Evolutionary conservation across 2,113 vertebrate species (phyloP).

Genomic region (Danionella cerebrum): DNA sequence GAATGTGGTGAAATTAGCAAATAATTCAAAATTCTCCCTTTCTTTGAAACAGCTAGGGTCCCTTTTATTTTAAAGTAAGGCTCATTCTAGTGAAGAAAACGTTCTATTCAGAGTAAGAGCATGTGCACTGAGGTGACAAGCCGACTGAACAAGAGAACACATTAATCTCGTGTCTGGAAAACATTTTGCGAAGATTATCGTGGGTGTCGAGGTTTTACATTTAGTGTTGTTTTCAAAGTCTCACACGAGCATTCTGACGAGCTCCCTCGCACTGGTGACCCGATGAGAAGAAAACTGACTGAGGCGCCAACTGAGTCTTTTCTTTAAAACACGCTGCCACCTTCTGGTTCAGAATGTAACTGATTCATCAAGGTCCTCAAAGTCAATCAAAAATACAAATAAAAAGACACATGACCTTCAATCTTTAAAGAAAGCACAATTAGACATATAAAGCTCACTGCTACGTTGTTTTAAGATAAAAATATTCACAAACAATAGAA

Average conservation of each 20-base stretch:
- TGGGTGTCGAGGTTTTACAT: background rate
- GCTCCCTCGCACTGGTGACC: background rate
- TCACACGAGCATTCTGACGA: background rate
- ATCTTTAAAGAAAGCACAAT: background rate
- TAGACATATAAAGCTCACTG: no score
- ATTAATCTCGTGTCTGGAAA: background rate
- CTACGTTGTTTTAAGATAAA: no score
- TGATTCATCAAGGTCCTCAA: background rate
- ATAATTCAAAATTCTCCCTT: background rate
- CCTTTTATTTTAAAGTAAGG: background rate
- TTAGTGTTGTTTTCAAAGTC: background rate
- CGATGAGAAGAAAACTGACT: background rate
- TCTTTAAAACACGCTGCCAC: conserved; percentile 27
- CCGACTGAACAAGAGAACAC: background rate
- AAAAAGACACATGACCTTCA: background rate
- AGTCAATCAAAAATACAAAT: background rate
- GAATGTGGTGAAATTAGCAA: background rate
- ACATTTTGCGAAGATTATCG: background rate
- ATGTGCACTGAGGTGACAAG: no score
- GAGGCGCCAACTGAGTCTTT: background rate
- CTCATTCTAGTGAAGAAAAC: conserved; percentile 13
- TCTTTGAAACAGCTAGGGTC: no score
- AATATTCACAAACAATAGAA: no score
- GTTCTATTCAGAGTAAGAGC: no score
- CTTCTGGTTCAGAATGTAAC: conserved; percentile 21